These are phyloP conservation scores for Pandion haliaetus DNA, from an alignment of 2,113 vertebrate species.

Conservation along the genomic window DNA sequence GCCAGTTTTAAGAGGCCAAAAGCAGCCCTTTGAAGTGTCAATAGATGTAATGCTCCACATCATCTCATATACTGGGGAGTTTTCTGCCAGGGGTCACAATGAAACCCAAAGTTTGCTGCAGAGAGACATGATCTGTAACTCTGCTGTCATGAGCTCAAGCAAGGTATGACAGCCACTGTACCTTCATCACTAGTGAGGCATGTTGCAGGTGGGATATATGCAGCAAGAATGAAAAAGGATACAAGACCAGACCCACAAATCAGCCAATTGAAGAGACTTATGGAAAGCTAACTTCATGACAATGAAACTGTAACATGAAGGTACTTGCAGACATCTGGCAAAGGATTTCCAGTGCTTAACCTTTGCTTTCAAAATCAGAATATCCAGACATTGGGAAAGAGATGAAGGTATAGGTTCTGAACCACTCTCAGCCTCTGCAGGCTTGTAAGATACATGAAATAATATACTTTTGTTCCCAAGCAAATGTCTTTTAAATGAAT, in stretches of 20 bases:
- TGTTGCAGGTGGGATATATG: not conserved
- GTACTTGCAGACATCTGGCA: not conserved
- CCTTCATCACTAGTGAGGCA: not conserved
- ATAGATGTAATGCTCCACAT: not conserved
- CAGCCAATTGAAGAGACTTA: not conserved
- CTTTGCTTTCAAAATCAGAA: conserved; percentile 18
- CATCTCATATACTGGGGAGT: not conserved
- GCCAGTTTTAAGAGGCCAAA: conserved; percentile 2
- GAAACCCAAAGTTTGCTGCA: not conserved
- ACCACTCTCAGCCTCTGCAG: conserved; percentile 1
- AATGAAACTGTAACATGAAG: not conserved
- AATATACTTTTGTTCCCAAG: conserved; percentile 4
- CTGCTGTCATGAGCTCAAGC: not conserved
- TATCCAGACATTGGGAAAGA: conserved; percentile 15
- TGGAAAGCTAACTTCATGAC: not conserved
- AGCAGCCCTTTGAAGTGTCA: not conserved
- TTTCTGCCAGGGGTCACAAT: not conserved
- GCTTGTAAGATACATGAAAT: conserved; percentile 35
- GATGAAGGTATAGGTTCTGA: conserved; percentile 14
- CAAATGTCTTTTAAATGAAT: conserved; percentile 24
- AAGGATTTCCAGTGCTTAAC: conserved; percentile 14
- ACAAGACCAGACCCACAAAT: not conserved
- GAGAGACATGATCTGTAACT: not conserved
- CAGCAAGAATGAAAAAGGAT: not conserved
- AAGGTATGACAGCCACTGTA: not conserved